Conservation (phyloP, 2,797 vertebrate species). For the Corythornis leucogaster region DNA sequence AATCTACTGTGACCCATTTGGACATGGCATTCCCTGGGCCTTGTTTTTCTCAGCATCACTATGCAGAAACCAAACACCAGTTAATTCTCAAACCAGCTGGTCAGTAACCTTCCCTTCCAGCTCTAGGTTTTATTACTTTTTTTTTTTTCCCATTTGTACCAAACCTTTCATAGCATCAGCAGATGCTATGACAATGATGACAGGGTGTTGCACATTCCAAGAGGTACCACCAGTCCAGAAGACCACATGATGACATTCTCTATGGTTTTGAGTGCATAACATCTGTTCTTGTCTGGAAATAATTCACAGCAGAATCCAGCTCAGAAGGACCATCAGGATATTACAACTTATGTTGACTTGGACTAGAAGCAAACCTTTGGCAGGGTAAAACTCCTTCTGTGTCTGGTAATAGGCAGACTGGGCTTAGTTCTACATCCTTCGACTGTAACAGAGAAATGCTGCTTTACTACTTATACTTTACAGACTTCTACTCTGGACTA, state of each 20-base stretch:
- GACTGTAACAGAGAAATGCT: background rate
- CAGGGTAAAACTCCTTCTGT: background rate
- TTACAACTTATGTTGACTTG: background rate
- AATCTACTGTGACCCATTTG: no score
- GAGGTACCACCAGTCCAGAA: background rate
- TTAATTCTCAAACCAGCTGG: background rate
- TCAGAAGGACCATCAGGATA: background rate
- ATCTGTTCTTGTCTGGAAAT: background rate
- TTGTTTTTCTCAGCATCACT: no score
- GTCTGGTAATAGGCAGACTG: background rate
- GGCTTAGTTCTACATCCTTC: background rate
- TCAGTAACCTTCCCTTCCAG: background rate
- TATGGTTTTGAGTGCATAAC: background rate
- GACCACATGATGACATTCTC: no score
- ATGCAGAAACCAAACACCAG: background rate
- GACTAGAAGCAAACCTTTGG: background rate
- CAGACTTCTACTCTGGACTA: background rate
- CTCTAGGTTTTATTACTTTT: background rate
- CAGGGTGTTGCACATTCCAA: fast-evolving
- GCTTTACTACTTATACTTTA: background rate
- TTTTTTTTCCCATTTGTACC: background rate
- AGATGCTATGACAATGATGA: fast-evolving
- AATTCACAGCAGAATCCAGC: background rate
- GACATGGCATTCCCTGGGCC: no score
- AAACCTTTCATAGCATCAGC: background rate